These are phyloP conservation scores for Ancistrus triradiatus DNA, from an alignment of 2,113 vertebrate species.

Conservation along the genomic window DNA sequence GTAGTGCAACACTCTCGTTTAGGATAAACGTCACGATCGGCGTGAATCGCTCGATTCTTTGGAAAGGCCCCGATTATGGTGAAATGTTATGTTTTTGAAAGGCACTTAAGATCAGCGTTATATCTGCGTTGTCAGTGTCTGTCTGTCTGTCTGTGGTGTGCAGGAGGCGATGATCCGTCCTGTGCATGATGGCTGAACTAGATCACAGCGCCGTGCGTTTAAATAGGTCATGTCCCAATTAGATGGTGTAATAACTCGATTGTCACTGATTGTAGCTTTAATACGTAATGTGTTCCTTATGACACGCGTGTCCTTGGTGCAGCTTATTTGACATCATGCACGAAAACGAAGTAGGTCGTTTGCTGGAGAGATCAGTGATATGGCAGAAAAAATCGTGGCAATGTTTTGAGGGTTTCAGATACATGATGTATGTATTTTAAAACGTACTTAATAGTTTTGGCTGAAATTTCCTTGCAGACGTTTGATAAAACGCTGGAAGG, in stretches of 20 bases:
- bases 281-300: neutral
- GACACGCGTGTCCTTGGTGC: slow-evolving; percentile 1
- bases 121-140: neutral
- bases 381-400: too few species aligned
- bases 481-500: too few species aligned
- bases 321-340: too few species aligned
- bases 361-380: too few species aligned
- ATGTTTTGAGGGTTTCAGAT: too few species aligned
- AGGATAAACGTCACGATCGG: slow-evolving; percentile 20
- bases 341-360: neutral
- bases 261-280: slow-evolving; percentile 7
- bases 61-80: too few species aligned
- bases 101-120: neutral
- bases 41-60: neutral
- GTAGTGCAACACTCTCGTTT: slow-evolving; percentile 4
- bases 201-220: neutral
- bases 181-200: neutral
- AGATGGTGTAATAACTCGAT: neutral
- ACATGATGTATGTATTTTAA: too few species aligned
- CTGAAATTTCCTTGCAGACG: too few species aligned
- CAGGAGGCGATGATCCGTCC: neutral
- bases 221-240: slow-evolving; percentile 23
- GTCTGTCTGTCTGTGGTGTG: neutral
- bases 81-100: too few species aligned
- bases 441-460: too few species aligned